Evolutionary conservation across 2,888 invertebrate genomes (phyloP), one percentile per base, ranked within the genome.

Genomic region (Copidosoma aretas): DNA sequence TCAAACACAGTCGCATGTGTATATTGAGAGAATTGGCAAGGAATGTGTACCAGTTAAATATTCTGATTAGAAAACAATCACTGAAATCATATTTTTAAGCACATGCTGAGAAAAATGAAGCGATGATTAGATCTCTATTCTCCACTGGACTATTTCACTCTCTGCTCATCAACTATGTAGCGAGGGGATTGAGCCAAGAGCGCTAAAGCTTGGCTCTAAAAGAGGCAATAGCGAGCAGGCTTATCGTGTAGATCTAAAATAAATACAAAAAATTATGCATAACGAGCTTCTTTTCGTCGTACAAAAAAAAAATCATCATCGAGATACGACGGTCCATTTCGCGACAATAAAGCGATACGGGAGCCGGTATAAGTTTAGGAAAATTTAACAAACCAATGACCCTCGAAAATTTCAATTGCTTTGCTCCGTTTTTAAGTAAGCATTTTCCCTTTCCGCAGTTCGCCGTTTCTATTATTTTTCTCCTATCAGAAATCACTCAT

Each of bases 321-420:
- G 8, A 5, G 8, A 32, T 32, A 60, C 25, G 57, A 41, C 57
- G 53, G 32, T 59, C 43, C 58, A 21, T 32, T 67, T 52, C 43
- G 52, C 46, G 22, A 67, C 32, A 63, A 59, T 63, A 59, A 54
- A 54, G 19, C 59, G 32, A 32, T 32, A 32, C 59, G 54, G n/a
- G 59, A 22, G 24, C 14, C 39, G 21, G 24, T 57, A n/a, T n/a
- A 10, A 39, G 41, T 32, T 59, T 69, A 69, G 69, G 54, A 46
- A 14, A 39, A 65, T 62, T 65, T 59, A 62, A 58, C 21, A 8
- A 46, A 8, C 43, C 43, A 17, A 32, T 32, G n/a, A 62, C 61
- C 12, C 59, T 32, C 49, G 54, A 60, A 58, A 69, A 58, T 62
- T n/a, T 69, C 58, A 32, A 69, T 65, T 62, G 65, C 69, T 69